phyloP scores from a whole-genome alignment of 1,140 invertebrate genomes.

The Batillaria attramentaria region DNA sequence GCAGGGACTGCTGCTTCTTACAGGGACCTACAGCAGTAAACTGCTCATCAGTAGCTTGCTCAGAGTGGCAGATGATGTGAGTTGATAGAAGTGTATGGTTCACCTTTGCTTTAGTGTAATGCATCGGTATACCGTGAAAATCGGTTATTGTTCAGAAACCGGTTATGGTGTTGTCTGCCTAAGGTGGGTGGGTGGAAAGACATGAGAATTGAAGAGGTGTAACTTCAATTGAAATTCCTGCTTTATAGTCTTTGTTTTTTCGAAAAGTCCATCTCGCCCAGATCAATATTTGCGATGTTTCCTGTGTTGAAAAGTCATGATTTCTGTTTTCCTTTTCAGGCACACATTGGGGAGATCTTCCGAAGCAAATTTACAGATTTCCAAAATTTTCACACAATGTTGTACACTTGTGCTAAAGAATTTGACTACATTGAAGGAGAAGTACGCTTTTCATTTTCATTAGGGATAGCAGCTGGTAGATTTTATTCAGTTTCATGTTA shows the following conservation, averaged over 20 bases:
- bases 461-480: too few species aligned
- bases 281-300: neutral
- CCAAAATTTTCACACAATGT: conserved; percentile 85
- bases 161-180: too few species aligned
- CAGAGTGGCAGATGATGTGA: conserved; percentile 76
- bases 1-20: conserved; percentile 65
- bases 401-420: conserved; percentile 88
- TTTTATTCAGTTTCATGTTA: too few species aligned
- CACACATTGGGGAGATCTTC: conserved; percentile 85
- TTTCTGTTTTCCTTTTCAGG: conserved; percentile 68
- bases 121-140: too few species aligned
- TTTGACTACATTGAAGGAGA: conserved; percentile 83
- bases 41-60: conserved; percentile 71
- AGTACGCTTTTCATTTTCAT: too few species aligned
- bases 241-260: too few species aligned
- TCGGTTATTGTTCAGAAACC: too few species aligned
- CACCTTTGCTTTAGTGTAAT: too few species aligned
- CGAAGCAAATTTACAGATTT: conserved; percentile 83
- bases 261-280: too few species aligned
- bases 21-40: conserved; percentile 72
- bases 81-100: conserved; percentile 50
- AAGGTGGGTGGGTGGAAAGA: too few species aligned
- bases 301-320: neutral
- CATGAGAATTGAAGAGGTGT: too few species aligned
- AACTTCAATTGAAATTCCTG: too few species aligned